Conservation (phyloP, 2,797 vertebrate genomes). For the Chaetodon trifasciatus region DNA sequence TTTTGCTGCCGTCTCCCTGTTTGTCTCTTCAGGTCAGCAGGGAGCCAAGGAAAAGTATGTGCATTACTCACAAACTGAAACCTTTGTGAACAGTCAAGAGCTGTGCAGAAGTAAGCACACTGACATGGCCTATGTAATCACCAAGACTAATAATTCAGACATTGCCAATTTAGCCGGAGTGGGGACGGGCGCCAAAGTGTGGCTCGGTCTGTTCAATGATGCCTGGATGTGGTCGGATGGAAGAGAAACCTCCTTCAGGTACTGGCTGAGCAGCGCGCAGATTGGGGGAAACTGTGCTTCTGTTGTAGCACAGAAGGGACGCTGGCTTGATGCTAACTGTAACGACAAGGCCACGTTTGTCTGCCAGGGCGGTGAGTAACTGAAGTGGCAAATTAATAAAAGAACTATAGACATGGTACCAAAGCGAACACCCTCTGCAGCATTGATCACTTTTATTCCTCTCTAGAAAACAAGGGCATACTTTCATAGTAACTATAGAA, state of each 20-base stretch:
- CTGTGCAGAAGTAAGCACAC: slow-evolving; percentile 37
- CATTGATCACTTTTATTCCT: background rate
- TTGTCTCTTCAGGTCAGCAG: background rate
- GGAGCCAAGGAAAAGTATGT: background rate
- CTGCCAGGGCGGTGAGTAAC: slow-evolving; percentile 63
- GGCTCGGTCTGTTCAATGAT: slow-evolving; percentile 58
- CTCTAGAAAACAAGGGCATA: background rate
- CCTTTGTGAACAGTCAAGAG: slow-evolving; percentile 10
- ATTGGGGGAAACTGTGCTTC: background rate
- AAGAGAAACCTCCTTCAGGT: slow-evolving; percentile 44
- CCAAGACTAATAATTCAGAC: accelerated
- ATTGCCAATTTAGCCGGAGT: background rate
- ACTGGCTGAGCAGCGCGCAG: slow-evolving; percentile 7
- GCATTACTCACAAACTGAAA: accelerated
- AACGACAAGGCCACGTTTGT: slow-evolving; percentile 7
- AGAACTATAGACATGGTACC: background rate
- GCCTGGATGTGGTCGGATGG: slow-evolving; percentile 58
- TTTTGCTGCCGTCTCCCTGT: background rate
- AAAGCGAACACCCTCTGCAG: background rate
- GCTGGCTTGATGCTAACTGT: slow-evolving; percentile 13
- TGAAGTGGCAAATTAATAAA: background rate
- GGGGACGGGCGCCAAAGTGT: background rate
- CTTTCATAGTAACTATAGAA: too few species aligned
- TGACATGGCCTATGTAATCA: slow-evolving; percentile 19
- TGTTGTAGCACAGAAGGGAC: background rate